phyloP scores from a whole-genome alignment of 2,797 vertebrate genomes.

The Zenarchopterus dispar region DNA sequence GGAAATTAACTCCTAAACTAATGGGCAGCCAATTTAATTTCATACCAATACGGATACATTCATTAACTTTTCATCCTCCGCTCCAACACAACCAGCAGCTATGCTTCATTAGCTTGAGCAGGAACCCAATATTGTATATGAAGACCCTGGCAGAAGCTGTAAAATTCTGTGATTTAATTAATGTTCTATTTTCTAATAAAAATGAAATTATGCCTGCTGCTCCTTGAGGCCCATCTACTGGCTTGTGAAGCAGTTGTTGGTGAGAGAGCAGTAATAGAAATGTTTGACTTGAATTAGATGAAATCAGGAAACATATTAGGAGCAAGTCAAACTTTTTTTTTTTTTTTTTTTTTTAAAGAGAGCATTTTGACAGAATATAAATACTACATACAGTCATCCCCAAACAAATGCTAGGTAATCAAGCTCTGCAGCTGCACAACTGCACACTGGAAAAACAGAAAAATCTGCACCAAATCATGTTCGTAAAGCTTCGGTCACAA shows the following conservation, averaged over 20 bases:
- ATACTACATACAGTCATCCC: background rate
- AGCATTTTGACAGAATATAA: no score
- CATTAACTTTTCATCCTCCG: slow-evolving; percentile 25
- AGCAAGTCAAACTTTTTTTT: background rate
- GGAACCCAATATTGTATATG: slow-evolving; percentile 2
- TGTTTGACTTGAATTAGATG: background rate
- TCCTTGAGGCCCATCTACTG: slow-evolving; percentile 1
- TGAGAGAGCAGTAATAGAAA: background rate
- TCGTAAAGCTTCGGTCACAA: no score
- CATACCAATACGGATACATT: slow-evolving; percentile 24
- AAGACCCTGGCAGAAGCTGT: slow-evolving; percentile 1
- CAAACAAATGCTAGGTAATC: background rate
- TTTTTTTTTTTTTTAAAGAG: background rate
- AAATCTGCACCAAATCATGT: no score
- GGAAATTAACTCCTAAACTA: slow-evolving; percentile 32
- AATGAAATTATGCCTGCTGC: background rate
- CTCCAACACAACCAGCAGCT: slow-evolving; percentile 11
- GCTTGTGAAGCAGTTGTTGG: slow-evolving; percentile 1
- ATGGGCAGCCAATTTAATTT: slow-evolving; percentile 42
- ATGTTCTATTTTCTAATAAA: slow-evolving; percentile 18
- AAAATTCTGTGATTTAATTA: slow-evolving; percentile 31
- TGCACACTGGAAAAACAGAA: no score
- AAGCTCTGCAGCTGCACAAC: no score
- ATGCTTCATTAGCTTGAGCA: slow-evolving; percentile 21
- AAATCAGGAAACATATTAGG: background rate